These are phyloP conservation scores for Forbesichthys agassizii DNA, from an alignment of 2,113 vertebrate genomes.

Conservation along the genomic window DNA sequence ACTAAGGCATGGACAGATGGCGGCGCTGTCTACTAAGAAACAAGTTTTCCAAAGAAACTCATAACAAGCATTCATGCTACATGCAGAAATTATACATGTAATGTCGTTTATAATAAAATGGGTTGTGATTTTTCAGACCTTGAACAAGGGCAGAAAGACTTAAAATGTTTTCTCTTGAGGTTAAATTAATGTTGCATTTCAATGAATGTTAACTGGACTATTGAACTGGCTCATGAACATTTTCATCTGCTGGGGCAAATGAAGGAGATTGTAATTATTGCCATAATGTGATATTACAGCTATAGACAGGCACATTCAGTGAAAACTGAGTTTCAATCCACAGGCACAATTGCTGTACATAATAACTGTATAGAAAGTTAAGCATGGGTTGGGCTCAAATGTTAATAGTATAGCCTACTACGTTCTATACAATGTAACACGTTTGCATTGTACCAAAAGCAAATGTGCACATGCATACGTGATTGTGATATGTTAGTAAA, in stretches of 20 bases:
- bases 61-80: constrained; percentile 21
- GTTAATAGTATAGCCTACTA: too few species aligned
- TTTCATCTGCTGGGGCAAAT: constrained; percentile 46
- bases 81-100: constrained; percentile 51
- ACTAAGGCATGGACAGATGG: constrained; percentile 40
- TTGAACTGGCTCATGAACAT: constrained; percentile 47
- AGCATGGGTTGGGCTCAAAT: background rate
- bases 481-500: too few species aligned
- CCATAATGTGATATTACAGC: constrained; percentile 30
- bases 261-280: constrained; percentile 51
- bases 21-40: constrained; percentile 72
- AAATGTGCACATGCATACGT: background rate
- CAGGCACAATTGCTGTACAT: background rate
- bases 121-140: constrained; percentile 59
- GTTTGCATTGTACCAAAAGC: background rate
- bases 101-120: constrained; percentile 44
- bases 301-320: constrained; percentile 3
- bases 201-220: constrained; percentile 57
- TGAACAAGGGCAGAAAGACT: constrained; percentile 65
- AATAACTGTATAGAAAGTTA: constrained; percentile 10
- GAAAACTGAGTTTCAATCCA: background rate
- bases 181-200: constrained; percentile 65
- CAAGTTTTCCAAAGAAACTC: background rate
- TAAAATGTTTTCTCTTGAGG: constrained; percentile 56
- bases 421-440: constrained; percentile 1